These are phyloP conservation scores for Noctua fimbriata DNA, from an alignment of 2,888 invertebrate genomes.

Conservation along the genomic window DNA sequence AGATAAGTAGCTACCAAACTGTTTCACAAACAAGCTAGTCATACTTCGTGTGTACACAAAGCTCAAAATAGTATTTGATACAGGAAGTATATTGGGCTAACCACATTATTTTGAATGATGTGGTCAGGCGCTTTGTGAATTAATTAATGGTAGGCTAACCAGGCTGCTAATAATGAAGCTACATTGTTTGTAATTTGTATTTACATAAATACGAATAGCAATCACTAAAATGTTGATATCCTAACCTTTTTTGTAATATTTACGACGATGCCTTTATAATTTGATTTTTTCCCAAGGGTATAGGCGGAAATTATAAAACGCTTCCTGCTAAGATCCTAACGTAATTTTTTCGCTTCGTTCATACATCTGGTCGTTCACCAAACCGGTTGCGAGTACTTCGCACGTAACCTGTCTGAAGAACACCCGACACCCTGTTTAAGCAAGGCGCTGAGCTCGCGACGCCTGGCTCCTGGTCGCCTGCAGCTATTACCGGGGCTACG, in stretches of 20 bases:
- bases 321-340: no score
- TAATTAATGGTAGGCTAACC: neutral
- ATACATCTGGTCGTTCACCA: no score
- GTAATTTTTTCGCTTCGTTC: neutral
- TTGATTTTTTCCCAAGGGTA: neutral
- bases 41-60: neutral
- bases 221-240: neutral
- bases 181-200: neutral
- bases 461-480: no score
- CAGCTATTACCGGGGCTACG: no score
- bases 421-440: no score
- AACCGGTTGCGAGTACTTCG: no score
- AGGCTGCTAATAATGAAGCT: neutral
- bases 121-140: neutral
- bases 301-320: neutral
- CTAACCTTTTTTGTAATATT: no score
- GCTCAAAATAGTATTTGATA: neutral
- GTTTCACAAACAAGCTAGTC: neutral
- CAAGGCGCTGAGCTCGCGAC: no score
- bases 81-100: slow-evolving; percentile 4
- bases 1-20: neutral
- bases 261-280: neutral
- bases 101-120: neutral
- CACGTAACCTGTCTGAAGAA: no score
- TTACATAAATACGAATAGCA: neutral